Conservation (phyloP, 1,140 invertebrate species). For the Drosophila paulistorum region DNA sequence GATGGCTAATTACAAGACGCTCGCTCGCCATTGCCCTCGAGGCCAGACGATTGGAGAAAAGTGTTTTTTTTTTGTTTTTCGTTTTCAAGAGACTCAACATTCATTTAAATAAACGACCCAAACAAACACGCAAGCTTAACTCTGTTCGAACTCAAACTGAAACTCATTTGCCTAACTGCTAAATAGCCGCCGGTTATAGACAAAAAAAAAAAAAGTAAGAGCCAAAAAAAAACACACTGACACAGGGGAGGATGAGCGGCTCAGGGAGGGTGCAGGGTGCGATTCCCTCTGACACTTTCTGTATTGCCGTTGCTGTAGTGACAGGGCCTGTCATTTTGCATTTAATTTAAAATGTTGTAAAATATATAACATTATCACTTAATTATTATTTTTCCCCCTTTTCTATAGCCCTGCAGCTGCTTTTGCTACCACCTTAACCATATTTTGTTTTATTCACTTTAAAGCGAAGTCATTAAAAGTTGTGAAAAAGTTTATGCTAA, state of each 20-base stretch:
- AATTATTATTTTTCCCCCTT: constrained; percentile 44
- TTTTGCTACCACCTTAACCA: background rate
- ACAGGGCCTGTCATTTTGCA: constrained; percentile 60
- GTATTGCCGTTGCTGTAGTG: constrained; percentile 2
- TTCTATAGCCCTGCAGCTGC: background rate
- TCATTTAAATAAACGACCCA: constrained; percentile 62
- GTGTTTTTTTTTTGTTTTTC: background rate
- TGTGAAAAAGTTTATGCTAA: background rate
- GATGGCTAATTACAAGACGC: constrained; percentile 66
- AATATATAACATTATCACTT: constrained; percentile 69
- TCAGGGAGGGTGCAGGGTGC: background rate
- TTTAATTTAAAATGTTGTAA: constrained; percentile 59
- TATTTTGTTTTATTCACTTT: background rate
- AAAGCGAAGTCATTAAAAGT: background rate
- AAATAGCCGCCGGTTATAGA: constrained; percentile 45
- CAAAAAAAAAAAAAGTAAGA: constrained; percentile 6
- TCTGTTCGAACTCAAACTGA: constrained; percentile 22
- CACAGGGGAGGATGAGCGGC: too few species aligned
- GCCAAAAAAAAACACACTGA: background rate
- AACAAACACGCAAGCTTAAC: constrained; percentile 50
- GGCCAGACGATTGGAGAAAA: constrained; percentile 54
- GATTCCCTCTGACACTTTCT: constrained; percentile 29
- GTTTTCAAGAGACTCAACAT: constrained; percentile 24
- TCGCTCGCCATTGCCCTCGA: constrained; percentile 20
- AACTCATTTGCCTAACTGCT: constrained; percentile 62